Conservation (phyloP, 2,888 invertebrate species). For the Cloeon dipterum region DNA sequence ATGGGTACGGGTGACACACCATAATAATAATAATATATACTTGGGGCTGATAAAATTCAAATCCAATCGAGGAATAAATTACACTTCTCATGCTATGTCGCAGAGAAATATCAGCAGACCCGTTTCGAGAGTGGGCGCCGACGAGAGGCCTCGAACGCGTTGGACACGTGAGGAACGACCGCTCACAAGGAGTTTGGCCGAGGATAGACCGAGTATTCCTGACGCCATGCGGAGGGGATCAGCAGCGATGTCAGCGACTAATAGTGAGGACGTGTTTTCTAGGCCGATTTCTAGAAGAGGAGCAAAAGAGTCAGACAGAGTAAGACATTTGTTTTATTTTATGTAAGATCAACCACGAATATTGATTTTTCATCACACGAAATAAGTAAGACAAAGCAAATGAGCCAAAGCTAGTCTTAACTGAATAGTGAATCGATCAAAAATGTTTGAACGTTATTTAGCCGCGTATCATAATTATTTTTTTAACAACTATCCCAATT, state of each 20-base stretch:
- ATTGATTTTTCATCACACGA: too few relatives aligned
- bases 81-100: background rate
- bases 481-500: too few relatives aligned
- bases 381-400: too few relatives aligned
- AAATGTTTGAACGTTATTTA: too few relatives aligned
- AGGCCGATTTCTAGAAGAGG: background rate
- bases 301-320: background rate
- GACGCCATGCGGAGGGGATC: background rate
- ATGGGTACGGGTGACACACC: background rate
- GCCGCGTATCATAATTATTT: too few relatives aligned
- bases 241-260: too few relatives aligned
- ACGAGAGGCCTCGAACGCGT: background rate
- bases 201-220: background rate
- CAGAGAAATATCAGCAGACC: too few relatives aligned
- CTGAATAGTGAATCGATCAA: too few relatives aligned
- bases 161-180: background rate
- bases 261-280: too few relatives aligned
- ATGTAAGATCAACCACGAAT: too few relatives aligned
- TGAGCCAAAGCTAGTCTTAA: too few relatives aligned
- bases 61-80: background rate
- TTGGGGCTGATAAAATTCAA: background rate
- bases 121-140: background rate
- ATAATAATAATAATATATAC: too few relatives aligned
- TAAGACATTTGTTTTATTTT: background rate
- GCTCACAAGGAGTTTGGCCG: background rate